Base-by-base conservation (phyloP, 2,797 vertebrate species). In the Leuciscus waleckii region DNA sequence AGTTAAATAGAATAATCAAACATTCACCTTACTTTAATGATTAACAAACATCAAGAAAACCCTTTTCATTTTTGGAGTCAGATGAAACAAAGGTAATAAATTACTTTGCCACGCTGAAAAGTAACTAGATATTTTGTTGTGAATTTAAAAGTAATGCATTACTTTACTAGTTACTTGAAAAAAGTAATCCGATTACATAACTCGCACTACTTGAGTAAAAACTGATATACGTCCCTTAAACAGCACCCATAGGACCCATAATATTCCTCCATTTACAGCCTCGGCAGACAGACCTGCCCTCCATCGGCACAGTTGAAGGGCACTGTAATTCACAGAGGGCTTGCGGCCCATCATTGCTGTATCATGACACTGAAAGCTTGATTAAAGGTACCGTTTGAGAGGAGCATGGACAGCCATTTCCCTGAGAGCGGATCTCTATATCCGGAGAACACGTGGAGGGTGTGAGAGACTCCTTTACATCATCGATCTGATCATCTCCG, bases 401-500 rank as follows among this genome's bases (percentile, higher is more conserved):
- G 58, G 21, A 35, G 74, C 54, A 61, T 49, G 46, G 35, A 32
- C 43, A 54, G 5, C 16, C 35, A 32, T 65, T 37, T 79, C 41
- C 81, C 46, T 63, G 67, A 63, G 71, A 21, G 9, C 39, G 63
- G 56, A 67, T 39, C 23, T 82, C 63, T 10, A 23, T 68, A 46
- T 39, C 65, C n/a, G 35, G 21, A 39, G 37, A 61, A 49, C 56
- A 41, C 0, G 26, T 56, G 29, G 43, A 26, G 14, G 63, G 9
- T 54, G 54, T 21, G 21, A 85, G 10, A 41, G 51, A 26, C 70
- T 70, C 83, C 9, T 84, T 69, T 32, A 88, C 74, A 32, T 93
- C 76, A 46, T 93, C 89, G 16, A 92, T 69, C 87, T 87, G 87
- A 41, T 90, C 92, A 13, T 92, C 81, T 26, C 93, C 93, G 70